A percentile compares a stretch with the other conserved stretches of the same genome.
phyloP scores from a whole-genome alignment of 1,140 invertebrate genomes.

The Antheraea pernyi region DNA sequence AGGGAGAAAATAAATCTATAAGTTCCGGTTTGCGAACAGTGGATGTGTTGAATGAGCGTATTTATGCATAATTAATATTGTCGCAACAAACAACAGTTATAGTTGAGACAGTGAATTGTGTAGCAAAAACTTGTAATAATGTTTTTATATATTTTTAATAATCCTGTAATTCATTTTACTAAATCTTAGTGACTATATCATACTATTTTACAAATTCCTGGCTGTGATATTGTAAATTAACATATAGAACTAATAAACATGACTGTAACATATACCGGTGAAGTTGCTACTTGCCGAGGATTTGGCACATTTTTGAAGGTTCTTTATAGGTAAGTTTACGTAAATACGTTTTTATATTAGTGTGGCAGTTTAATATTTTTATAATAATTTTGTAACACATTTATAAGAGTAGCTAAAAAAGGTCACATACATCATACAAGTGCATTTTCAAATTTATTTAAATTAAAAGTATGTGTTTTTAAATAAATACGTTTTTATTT shows the following conservation, averaged over 20 bases:
- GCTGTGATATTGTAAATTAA: conserved; percentile 39
- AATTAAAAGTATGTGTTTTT: too few species aligned
- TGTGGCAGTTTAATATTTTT: neutral
- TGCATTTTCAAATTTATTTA: too few species aligned
- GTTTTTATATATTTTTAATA: neutral
- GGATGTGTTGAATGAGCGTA: neutral
- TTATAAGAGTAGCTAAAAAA: too few species aligned
- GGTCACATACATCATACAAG: too few species aligned
- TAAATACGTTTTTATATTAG: conserved; percentile 2
- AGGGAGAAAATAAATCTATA: too few species aligned
- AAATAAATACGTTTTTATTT: too few species aligned
- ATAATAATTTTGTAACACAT: too few species aligned
- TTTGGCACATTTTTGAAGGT: conserved; percentile 89
- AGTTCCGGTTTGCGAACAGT: neutral
- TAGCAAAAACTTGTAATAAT: neutral
- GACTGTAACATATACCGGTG: conserved; percentile 93
- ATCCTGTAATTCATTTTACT: neutral
- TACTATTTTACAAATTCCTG: conserved; percentile 5
- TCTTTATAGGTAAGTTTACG: conserved; percentile 84
- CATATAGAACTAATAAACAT: conserved; percentile 74
- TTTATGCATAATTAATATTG: neutral
- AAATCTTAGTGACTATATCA: conserved; percentile 12
- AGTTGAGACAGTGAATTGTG: neutral
- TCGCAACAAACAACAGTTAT: neutral
- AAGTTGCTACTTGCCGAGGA: conserved; percentile 92